Conservation (phyloP, 2,888 invertebrate genomes). For the Barypeithes pellucidus region DNA sequence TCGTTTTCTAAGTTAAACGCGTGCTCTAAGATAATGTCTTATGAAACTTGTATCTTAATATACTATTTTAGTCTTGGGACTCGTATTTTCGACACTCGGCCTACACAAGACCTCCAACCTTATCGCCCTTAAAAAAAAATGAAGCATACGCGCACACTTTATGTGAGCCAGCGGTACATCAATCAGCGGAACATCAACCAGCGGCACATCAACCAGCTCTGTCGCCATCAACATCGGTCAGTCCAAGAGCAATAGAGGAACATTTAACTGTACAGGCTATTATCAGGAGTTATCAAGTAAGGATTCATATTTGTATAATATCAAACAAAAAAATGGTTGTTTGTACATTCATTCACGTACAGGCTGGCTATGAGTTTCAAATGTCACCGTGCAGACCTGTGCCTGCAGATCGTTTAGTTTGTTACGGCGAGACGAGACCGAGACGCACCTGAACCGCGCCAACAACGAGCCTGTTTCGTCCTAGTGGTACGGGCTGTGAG, state of each 20-base stretch:
- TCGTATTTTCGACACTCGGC: slow-evolving; percentile 90
- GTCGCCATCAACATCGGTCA: slow-evolving; percentile 71
- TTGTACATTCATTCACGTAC: no score
- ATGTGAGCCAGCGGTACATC: not conserved
- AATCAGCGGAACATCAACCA: no score
- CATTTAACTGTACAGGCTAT: slow-evolving; percentile 98
- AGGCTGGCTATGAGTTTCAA: no score
- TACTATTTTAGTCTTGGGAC: slow-evolving; percentile 91
- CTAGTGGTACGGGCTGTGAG: no score
- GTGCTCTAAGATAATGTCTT: no score
- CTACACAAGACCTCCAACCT: slow-evolving; percentile 58
- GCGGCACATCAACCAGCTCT: not conserved
- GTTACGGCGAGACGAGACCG: no score
- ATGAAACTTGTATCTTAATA: no score
- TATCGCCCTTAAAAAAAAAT: slow-evolving; percentile 13
- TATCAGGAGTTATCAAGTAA: slow-evolving; percentile 98
- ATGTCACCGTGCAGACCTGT: no score
- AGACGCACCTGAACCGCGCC: no score
- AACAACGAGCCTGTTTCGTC: no score
- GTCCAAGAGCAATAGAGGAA: slow-evolving; percentile 94
- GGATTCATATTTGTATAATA: not conserved
- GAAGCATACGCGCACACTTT: not conserved
- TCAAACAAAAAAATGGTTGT: not conserved
- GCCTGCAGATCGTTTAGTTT: no score
- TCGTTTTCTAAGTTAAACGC: no score